Percentiles rank a stretch among this genome's conserved stretches.
phyloP scores from a whole-genome alignment of 2,113 vertebrate species.

The Atlantisia rogersi region DNA sequence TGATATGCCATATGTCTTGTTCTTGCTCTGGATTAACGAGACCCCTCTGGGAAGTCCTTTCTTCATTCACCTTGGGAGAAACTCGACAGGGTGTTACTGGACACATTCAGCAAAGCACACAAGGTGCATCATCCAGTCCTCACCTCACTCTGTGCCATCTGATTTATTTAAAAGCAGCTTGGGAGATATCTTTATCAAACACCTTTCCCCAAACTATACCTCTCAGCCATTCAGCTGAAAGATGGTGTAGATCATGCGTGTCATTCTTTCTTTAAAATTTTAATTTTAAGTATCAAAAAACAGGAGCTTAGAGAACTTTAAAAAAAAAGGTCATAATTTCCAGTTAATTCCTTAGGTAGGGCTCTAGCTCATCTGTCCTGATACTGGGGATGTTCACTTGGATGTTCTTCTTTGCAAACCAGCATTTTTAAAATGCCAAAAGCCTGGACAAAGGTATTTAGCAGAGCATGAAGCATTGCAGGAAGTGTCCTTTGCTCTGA shows the following conservation, averaged over 20 bases:
- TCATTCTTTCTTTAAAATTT: background rate
- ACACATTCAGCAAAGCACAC: background rate
- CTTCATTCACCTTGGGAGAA: background rate
- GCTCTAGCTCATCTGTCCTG: background rate
- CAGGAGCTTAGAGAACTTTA: background rate
- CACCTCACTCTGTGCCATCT: background rate
- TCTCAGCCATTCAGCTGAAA: background rate
- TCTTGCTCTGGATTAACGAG: background rate
- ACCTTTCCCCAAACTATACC: background rate
- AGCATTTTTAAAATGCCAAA: background rate
- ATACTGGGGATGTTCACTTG: background rate
- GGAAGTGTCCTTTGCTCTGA: background rate
- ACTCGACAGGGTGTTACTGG: background rate
- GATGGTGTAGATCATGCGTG: fast-evolving
- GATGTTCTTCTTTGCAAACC: background rate
- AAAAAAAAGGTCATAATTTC: background rate
- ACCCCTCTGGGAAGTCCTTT: background rate
- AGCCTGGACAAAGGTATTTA: fast-evolving
- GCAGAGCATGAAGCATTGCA: background rate
- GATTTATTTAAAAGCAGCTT: background rate
- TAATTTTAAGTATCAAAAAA: background rate
- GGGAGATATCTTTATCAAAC: background rate
- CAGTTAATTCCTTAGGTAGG: background rate
- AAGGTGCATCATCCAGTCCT: background rate
- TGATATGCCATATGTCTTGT: background rate